Evolutionary conservation across 64 coral and sea anemone species (phyloP).

Genomic region (Pocillopora verrucosa): DNA sequence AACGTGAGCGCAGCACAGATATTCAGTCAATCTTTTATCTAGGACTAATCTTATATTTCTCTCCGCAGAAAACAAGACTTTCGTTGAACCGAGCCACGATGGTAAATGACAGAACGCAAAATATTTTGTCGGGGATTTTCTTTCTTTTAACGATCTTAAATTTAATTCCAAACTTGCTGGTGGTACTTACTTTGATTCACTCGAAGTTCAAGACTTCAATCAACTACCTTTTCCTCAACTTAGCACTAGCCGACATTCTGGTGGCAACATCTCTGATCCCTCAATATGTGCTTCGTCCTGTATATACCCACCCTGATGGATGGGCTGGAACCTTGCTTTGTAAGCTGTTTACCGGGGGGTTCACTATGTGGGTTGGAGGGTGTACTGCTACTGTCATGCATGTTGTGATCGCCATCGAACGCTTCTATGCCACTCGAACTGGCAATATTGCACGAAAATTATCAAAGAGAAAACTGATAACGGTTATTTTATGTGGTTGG

Average conservation of each 20-base stretch:
- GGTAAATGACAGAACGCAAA: background rate
- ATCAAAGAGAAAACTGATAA: background rate
- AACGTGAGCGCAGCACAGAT: too few relatives aligned
- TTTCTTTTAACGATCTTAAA: background rate
- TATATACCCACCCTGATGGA: background rate
- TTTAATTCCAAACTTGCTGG: background rate
- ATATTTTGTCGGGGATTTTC: background rate
- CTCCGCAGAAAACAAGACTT: too few relatives aligned
- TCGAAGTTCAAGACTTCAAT: background rate
- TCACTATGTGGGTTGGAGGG: background rate
- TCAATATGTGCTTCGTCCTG: background rate
- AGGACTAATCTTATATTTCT: too few relatives aligned
- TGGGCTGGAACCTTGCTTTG: background rate
- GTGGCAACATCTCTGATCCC: conserved; percentile 8
- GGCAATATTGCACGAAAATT: background rate
- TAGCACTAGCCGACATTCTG: background rate
- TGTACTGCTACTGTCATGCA: background rate
- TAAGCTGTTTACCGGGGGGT: background rate
- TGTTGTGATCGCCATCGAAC: background rate
- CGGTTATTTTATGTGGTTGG: background rate
- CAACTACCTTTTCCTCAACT: conserved; percentile 15
- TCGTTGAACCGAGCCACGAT: too few relatives aligned
- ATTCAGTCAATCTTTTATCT: too few relatives aligned
- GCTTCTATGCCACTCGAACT: background rate
- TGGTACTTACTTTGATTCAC: background rate